Evolutionary conservation across 2,888 invertebrate genomes (phyloP).

Genomic region (Diplolepis rosae): DNA sequence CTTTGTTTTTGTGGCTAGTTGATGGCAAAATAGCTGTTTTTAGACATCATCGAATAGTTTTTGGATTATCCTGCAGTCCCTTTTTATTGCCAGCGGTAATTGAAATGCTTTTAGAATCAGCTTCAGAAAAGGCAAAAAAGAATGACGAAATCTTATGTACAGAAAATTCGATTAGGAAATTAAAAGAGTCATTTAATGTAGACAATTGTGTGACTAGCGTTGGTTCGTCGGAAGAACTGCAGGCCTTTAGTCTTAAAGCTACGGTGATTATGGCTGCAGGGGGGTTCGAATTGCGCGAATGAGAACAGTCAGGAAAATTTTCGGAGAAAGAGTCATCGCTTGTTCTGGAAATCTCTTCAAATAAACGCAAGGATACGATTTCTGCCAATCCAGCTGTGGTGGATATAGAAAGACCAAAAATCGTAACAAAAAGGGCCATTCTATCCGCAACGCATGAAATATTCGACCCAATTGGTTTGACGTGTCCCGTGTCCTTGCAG

Average conservation of each 20-base stretch:
- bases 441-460: too few relatives aligned
- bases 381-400: too few relatives aligned
- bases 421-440: too few relatives aligned
- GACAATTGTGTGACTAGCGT: slow-evolving; percentile 16
- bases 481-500: too few relatives aligned
- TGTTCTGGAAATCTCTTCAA: too few relatives aligned
- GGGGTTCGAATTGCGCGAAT: neutral
- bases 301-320: neutral
- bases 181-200: neutral
- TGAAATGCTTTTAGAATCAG: neutral
- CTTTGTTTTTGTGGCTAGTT: neutral
- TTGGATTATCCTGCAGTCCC: slow-evolving; percentile 11
- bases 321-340: neutral
- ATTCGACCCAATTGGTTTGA: too few relatives aligned
- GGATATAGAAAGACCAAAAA: too few relatives aligned
- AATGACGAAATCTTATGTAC: neutral
- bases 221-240: neutral
- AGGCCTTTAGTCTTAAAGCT: neutral
- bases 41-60: too few relatives aligned
- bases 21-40: too few relatives aligned
- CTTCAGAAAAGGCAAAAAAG: neutral
- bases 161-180: neutral
- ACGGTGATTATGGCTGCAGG: neutral
- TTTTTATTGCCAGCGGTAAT: slow-evolving; percentile 3
- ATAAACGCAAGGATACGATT: too few relatives aligned